Evolutionary conservation across 2,888 invertebrate species (phyloP), one percentile per base, ranked within the genome.

Genomic region (Epiblema foenella): DNA sequence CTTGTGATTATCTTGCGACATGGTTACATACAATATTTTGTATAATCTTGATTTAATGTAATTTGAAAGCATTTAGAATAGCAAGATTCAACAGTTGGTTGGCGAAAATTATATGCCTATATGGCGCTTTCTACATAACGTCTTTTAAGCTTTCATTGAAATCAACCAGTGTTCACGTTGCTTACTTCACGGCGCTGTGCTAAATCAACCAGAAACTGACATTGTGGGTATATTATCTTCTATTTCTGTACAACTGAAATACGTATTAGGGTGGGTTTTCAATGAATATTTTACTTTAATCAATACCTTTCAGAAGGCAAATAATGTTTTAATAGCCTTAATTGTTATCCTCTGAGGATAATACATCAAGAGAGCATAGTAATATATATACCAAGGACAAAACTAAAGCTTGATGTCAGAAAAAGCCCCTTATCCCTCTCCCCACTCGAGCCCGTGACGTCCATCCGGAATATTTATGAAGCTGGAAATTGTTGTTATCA

Each of bases 401-500:
- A 68, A 68, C 68, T 67, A 72, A 72, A 72, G 68, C 68, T 68
- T 39, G 56, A 68, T 63, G 63, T 63, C 71, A 68, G 67, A 67
- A 68, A 70, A 72, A 63, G 63, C 57, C 68, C 68, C 68, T 68
- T 68, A 68, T 63, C 68, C 71, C 57, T 51, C 71, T 68, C 71
- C 56, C 68, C 71, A 63, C 68, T 71, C 68, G 54, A 62, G 62
- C 62, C 68, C 62, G 68, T 72, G 68, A 68, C 71, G 71, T 63
- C 68, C 62, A 66, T 68, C 68, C 68, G 71, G 68, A 67, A 67
- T 72, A 68, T 68, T 68, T 67, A 72, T 72, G 71, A 68, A 72
- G 67, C 68, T 72, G 71, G 67, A 63, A 67, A 67, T 72, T 67
- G 71, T 68, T 72, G 71, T 68, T 72, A 68, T 68, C 63, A 68